Conservation (phyloP, 2,888 invertebrate species). For the Quadriops clusia region DNA sequence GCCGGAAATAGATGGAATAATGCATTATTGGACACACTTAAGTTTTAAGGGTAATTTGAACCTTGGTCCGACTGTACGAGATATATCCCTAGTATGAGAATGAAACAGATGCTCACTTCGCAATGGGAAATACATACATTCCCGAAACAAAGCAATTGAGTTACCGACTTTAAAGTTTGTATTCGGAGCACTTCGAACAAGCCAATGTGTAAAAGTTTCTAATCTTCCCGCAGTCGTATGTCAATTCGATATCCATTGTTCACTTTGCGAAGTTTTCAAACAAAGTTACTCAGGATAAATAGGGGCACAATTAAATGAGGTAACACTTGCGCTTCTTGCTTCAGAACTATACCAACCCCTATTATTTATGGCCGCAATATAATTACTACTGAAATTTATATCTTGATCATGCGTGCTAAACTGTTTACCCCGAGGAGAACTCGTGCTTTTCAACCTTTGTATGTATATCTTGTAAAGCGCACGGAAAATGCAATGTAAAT, state of each 20-base stretch:
- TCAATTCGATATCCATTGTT: constrained; percentile 18
- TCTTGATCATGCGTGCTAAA: constrained; percentile 26
- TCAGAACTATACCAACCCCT: constrained; percentile 25
- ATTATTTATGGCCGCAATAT: constrained; percentile 31
- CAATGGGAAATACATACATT: constrained; percentile 1
- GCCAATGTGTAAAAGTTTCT: constrained; percentile 8
- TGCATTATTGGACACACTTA: constrained; percentile 3
- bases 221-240: no score
- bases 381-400: constrained; percentile 32
- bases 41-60: constrained; percentile 4
- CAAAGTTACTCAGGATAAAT: constrained; percentile 20
- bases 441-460: background rate
- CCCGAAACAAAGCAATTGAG: constrained; percentile 2
- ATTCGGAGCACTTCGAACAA: constrained; percentile 12
- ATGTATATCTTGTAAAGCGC: background rate
- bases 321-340: constrained; percentile 26
- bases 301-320: constrained; percentile 27
- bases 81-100: background rate
- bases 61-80: constrained; percentile 2
- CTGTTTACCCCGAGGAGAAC: constrained; percentile 9
- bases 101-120: constrained; percentile 3
- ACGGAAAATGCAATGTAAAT: no score
- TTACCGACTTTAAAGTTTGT: constrained; percentile 8
- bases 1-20: constrained; percentile 7
- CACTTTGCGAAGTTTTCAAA: constrained; percentile 17